Conservation (phyloP, 2,797 vertebrate species). For the Phoebastria nigripes region DNA sequence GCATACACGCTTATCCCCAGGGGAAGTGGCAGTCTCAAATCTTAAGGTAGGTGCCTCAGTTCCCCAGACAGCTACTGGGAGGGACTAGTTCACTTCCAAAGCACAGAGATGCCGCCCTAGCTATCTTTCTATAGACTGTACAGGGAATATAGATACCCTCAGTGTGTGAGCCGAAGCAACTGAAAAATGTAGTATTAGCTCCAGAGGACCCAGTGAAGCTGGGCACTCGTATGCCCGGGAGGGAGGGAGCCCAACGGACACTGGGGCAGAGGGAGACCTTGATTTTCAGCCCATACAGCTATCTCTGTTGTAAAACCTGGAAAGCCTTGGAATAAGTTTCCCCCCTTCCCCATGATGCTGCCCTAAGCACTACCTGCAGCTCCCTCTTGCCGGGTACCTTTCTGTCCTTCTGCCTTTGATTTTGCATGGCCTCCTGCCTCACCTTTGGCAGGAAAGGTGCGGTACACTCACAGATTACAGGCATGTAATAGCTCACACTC, state of each 20-base stretch:
- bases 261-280: background rate
- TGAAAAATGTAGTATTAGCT: background rate
- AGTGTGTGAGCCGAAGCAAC: rapidly evolving
- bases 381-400: background rate
- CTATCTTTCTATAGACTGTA: too few relatives aligned
- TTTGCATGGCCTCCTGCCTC: background rate
- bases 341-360: background rate
- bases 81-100: background rate
- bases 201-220: background rate
- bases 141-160: background rate
- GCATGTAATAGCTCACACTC: background rate
- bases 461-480: background rate
- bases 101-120: background rate
- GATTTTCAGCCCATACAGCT: background rate
- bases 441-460: background rate
- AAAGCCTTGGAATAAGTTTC: background rate
- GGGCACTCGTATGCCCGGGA: background rate
- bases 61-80: background rate
- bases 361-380: background rate
- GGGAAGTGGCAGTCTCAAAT: background rate
- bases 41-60: background rate
- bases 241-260: background rate
- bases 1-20: rapidly evolving
- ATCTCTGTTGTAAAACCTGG: background rate
- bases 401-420: background rate